Evolutionary conservation across 2,797 vertebrate genomes (phyloP).

Genomic region (Chrosomus eos): DNA sequence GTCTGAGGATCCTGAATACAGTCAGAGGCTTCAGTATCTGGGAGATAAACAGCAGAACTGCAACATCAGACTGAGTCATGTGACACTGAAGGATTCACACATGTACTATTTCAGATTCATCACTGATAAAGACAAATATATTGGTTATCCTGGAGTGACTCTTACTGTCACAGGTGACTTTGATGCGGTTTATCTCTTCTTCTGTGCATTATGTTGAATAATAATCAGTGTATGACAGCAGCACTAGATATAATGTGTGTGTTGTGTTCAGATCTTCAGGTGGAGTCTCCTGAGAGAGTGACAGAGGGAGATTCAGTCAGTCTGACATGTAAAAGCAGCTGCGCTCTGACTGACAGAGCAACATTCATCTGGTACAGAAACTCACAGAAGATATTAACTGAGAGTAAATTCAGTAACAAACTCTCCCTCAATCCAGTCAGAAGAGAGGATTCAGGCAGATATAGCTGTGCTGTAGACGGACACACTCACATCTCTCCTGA

Average conservation of each 20-base stretch:
- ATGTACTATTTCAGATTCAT: not conserved
- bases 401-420: not conserved
- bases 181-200: not conserved
- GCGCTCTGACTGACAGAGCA: not conserved
- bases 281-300: slow-evolving; percentile 20
- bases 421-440: not conserved
- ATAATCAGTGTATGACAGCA: slow-evolving; percentile 1
- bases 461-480: not conserved
- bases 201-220: slow-evolving; percentile 4
- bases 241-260: slow-evolving; percentile 22
- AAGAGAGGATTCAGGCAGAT: slow-evolving; percentile 40
- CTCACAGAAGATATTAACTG: slow-evolving; percentile 5
- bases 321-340: slow-evolving; percentile 1
- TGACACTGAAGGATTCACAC: slow-evolving; percentile 16
- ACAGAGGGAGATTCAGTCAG: not conserved
- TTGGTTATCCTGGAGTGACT: not conserved
- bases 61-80: slow-evolving; percentile 28
- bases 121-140: accelerated
- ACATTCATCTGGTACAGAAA: slow-evolving; percentile 10
- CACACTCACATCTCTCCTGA: not conserved
- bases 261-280: slow-evolving; percentile 33
- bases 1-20: not conserved
- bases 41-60: not conserved
- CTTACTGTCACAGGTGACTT: not conserved
- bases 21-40: not conserved